phyloP scores from a whole-genome alignment of 2,113 vertebrate genomes.

The Rousettus leschenaultii region DNA sequence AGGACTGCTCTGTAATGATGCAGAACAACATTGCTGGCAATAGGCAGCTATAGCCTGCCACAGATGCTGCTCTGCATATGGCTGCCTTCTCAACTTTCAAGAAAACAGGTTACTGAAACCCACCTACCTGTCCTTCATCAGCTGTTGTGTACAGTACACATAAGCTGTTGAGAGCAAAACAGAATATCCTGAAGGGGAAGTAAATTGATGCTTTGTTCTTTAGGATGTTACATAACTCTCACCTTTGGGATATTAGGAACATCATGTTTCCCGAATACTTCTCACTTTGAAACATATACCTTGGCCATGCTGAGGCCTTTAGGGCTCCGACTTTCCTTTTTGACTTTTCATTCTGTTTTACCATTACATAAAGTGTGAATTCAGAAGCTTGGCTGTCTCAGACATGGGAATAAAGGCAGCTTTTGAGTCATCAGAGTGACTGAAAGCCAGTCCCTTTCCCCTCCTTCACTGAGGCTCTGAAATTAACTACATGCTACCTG shows the following conservation, averaged over 20 bases:
- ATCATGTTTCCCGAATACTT: not conserved
- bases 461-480: not conserved
- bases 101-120: conserved; percentile 10
- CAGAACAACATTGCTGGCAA: not conserved
- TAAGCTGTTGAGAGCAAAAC: conserved; percentile 39
- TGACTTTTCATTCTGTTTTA: not conserved
- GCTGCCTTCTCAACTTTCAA: conserved; percentile 37
- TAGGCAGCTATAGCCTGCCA: not conserved
- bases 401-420: not conserved
- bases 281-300: conserved; percentile 7
- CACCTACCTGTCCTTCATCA: conserved; percentile 6
- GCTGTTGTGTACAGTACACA: conserved; percentile 31
- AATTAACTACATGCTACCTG: not conserved
- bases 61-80: not conserved
- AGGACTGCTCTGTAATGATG: not conserved
- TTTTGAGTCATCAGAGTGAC: not conserved
- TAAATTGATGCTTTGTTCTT: conserved; percentile 29
- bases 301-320: not conserved
- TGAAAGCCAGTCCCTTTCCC: not conserved
- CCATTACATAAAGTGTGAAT: not conserved
- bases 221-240: not conserved
- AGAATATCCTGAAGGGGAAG: conserved; percentile 17
- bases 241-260: conserved; percentile 36
- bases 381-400: not conserved
- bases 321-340: not conserved